Percentiles rank a stretch among this genome's conserved stretches.
These are phyloP conservation scores for Crocodylus rhombifer DNA, from an alignment of 2,797 vertebrate species.

Conservation along the genomic window DNA sequence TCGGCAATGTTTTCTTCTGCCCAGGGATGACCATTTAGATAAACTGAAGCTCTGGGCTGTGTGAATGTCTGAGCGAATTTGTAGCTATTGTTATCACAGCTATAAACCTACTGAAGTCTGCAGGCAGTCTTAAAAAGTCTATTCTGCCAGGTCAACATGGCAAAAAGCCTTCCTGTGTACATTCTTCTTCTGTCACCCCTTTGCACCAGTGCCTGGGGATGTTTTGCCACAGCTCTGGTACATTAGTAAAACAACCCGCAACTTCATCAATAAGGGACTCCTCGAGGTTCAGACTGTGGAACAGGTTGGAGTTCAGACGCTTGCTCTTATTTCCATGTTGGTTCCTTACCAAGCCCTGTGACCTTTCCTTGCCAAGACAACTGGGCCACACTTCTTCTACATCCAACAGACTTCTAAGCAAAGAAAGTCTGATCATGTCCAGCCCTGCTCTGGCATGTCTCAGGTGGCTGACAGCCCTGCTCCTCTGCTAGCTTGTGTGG, in stretches of 20 bases:
- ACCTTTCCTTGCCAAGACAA: not conserved
- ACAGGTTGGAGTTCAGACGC: not conserved
- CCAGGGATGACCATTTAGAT: not conserved
- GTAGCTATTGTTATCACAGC: not conserved
- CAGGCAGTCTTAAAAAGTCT: not conserved
- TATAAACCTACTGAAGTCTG: not conserved
- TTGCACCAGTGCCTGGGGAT: rapidly evolving
- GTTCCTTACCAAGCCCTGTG: not conserved
- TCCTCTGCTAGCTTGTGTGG: too few species aligned
- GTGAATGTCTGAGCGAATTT: not conserved
- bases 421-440: not conserved
- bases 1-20: not conserved
- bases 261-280: not conserved
- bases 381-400: not conserved
- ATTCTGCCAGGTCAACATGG: not conserved
- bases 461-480: rapidly evolving
- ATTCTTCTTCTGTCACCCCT: not conserved
- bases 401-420: not conserved
- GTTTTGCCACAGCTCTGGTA: not conserved
- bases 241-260: not conserved
- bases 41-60: not conserved
- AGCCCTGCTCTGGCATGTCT: not conserved
- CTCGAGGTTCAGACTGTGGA: not conserved
- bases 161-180: not conserved
- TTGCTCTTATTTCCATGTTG: not conserved